Evolutionary conservation across 2,888 invertebrate species (phyloP).

Genomic region (Sphaerophoria taeniata): DNA sequence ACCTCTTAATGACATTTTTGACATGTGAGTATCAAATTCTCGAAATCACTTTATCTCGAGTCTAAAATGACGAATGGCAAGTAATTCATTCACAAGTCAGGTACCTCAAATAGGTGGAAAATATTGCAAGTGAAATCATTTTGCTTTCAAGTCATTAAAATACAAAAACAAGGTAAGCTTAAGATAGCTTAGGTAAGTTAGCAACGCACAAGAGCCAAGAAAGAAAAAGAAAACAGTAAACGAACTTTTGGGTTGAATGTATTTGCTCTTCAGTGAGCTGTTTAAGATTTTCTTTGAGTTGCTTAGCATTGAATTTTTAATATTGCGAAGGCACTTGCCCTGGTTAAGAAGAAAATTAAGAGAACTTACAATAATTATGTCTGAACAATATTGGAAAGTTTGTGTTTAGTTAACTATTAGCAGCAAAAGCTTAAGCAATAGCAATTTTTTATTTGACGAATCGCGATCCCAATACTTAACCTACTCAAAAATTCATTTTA

Average conservation of each 20-base stretch:
- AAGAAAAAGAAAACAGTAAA: neutral
- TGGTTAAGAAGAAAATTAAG: too few species aligned
- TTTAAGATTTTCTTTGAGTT: too few species aligned
- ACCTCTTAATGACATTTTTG: neutral
- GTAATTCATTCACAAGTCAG: neutral
- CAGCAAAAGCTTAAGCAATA: too few species aligned
- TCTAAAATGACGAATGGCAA: constrained; percentile 2
- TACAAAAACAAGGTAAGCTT: neutral
- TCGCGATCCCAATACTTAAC: neutral
- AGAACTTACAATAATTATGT: too few species aligned
- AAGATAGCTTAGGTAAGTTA: too few species aligned
- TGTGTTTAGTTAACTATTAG: too few species aligned
- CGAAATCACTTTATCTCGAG: constrained; percentile 10
- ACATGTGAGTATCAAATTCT: neutral
- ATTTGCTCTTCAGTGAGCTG: too few species aligned
- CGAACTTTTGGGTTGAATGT: neutral
- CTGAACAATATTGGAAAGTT: too few species aligned
- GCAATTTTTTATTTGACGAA: too few species aligned
- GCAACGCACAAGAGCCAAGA: neutral
- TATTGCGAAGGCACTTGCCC: too few species aligned
- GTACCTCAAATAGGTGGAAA: neutral
- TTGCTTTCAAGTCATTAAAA: neutral
- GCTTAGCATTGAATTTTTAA: too few species aligned
- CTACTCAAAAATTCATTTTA: neutral
- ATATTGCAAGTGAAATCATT: constrained; percentile 17